These are phyloP conservation scores for Drosophila baimaii DNA, from an alignment of 1,140 invertebrate species.

Conservation along the genomic window DNA sequence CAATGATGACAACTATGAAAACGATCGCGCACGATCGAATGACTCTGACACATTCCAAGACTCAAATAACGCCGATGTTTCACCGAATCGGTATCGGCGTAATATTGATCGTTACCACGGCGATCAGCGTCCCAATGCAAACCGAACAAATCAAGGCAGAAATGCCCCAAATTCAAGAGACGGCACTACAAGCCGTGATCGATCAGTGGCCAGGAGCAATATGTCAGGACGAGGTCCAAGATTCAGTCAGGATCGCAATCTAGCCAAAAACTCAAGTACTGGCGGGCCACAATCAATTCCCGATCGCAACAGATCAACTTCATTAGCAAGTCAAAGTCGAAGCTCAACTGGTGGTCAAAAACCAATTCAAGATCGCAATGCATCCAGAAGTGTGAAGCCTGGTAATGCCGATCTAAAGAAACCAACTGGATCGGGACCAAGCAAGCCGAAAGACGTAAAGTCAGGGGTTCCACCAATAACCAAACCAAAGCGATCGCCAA, in stretches of 20 bases:
- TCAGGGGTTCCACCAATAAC: neutral
- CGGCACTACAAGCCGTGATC: neutral
- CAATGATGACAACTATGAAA: neutral
- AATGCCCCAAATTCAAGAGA: constrained; percentile 2
- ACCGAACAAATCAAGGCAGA: neutral
- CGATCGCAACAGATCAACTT: neutral
- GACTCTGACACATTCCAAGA: constrained; percentile 4
- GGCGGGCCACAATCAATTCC: neutral
- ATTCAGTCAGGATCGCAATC: constrained; percentile 2
- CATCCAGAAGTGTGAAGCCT: neutral
- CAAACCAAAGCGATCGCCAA: constrained; percentile 3
- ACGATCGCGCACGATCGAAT: constrained; percentile 11
- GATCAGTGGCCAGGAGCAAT: neutral
- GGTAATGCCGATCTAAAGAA: neutral
- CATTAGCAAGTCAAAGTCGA: neutral
- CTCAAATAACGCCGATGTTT: neutral
- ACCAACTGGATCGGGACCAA: neutral
- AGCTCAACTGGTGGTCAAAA: neutral
- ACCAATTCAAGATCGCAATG: constrained; percentile 5
- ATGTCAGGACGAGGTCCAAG: neutral
- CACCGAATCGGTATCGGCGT: constrained; percentile 1
- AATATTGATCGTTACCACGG: constrained; percentile 1
- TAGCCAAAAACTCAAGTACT: neutral
- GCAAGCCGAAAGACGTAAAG: neutral
- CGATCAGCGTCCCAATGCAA: neutral